A percentile compares a stretch with the other conserved stretches of the same genome.
Conservation (phyloP, 2,797 vertebrate genomes). For the Myotis myotis region DNA sequence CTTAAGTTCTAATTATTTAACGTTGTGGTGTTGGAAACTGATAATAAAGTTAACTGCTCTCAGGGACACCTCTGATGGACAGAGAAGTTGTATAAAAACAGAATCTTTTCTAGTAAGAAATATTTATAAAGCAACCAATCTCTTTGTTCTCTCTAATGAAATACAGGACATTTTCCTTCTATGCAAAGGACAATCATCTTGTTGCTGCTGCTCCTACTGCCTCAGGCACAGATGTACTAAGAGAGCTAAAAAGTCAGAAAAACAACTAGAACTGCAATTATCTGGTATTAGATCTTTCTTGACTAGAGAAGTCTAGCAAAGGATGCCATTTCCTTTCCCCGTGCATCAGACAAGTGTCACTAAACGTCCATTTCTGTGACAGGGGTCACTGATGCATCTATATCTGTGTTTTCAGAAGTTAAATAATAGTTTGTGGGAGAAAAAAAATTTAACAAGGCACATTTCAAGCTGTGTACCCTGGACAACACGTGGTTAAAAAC, state of each 20-base stretch:
- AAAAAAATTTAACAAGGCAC: not conserved
- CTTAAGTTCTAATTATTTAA: conserved; percentile 75
- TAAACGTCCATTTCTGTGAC: conserved; percentile 61
- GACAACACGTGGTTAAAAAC: not conserved
- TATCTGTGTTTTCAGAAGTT: conserved; percentile 19
- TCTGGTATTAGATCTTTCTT: conserved; percentile 62
- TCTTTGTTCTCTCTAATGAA: conserved; percentile 49
- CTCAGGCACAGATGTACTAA: conserved; percentile 67
- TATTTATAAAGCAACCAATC: conserved; percentile 48
- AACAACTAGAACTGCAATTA: conserved; percentile 52
- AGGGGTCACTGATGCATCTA: not conserved
- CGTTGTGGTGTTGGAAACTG: conserved; percentile 64
- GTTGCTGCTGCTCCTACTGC: conserved; percentile 65
- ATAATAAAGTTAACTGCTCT: conserved; percentile 58
- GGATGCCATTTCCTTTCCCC: conserved; percentile 71
- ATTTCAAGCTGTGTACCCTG: not conserved
- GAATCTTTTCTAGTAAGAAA: conserved; percentile 36
- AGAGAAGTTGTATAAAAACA: conserved; percentile 46
- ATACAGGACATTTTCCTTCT: conserved; percentile 1
- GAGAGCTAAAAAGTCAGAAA: conserved; percentile 71
- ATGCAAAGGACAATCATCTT: conserved; percentile 52
- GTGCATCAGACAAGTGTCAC: conserved; percentile 70
- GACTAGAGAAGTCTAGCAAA: conserved; percentile 71
- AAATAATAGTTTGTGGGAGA: not conserved
- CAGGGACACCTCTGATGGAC: not conserved